Base-by-base conservation (phyloP, 2,797 vertebrate genomes). In the Calcarius lapponicus region DNA sequence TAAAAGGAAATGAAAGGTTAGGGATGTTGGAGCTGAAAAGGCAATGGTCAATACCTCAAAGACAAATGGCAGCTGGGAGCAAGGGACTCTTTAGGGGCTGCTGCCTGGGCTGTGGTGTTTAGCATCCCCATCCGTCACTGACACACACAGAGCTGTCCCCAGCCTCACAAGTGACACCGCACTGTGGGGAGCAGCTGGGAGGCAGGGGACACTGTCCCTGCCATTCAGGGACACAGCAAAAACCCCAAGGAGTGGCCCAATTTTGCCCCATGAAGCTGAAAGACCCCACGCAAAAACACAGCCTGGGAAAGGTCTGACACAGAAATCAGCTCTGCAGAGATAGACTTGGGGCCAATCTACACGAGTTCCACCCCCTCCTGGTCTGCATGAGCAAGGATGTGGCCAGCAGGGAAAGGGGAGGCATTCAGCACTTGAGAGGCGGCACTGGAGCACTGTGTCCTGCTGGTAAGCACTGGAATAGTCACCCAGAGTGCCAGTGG, bases 121-220 rank as follows among this genome's bases (percentile, higher is more conserved):
- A 36, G 43, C 17, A 24, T 61, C 38, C 57, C 40, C 66, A 26
- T 24, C 42, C 45, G 78, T 14, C 42, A 26, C 51, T 57, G 69
- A 32, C 57, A n/a, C n/a, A 38, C 58, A 26, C 17, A 65, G 11
- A 22, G 43, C 36, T 24, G 50, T 70, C 0, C 0, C 15, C 53
- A 78, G 51, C 43, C 75, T 43, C 40, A 31, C 11, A 36, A 36
- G 76, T 38, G 18, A 50, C 40, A 67, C 51, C 21, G 54, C 28
- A 9, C 36, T 19, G 26, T 7, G 47, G 61, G 61, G 29, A 80
- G 25, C 16, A 60, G 62, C 22, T 58, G 25, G 66, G 71, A 74
- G 28, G 13, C 42, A 78, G 43, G 15, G 31, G 26, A 18, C 26
- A 36, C 3, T 26, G 32, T 43, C 32, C 45, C 38, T 79, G 31